Percentiles rank a stretch among this genome's conserved stretches.
These are phyloP conservation scores for Drosophila rufa DNA, from an alignment of 1,140 invertebrate species.

Conservation along the genomic window DNA sequence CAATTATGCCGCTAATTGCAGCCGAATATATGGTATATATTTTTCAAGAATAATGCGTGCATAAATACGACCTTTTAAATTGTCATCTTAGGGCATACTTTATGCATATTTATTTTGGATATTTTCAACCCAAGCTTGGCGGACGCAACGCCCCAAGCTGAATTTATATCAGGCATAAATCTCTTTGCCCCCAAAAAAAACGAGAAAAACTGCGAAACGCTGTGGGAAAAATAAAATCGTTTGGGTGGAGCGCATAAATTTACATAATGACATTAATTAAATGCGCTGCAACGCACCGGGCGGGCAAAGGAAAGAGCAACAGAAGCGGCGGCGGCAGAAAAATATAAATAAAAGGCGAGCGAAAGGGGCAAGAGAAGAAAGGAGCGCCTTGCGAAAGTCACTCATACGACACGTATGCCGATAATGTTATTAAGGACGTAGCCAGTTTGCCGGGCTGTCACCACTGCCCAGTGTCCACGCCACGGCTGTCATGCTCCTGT, in stretches of 20 bases:
- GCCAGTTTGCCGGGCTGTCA: constrained; percentile 53
- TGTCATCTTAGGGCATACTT: constrained; percentile 56
- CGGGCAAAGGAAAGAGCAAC: constrained; percentile 9
- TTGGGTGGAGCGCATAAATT: constrained; percentile 69
- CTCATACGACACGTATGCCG: constrained; percentile 74
- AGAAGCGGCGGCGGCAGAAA: constrained; percentile 6
- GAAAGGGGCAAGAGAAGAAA: background rate
- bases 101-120: constrained; percentile 51
- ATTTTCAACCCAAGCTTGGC: constrained; percentile 8
- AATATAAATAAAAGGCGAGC: constrained; percentile 8
- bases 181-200: constrained; percentile 37
- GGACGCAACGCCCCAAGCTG: constrained; percentile 23
- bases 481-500: constrained; percentile 25
- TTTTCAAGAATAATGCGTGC: constrained; percentile 29
- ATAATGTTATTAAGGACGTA: constrained; percentile 73
- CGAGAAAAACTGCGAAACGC: constrained; percentile 38
- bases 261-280: constrained; percentile 81
- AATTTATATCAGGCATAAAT: constrained; percentile 75
- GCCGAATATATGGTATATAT: constrained; percentile 21
- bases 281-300: constrained; percentile 56
- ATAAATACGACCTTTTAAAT: constrained; percentile 54
- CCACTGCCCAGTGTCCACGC: constrained; percentile 11
- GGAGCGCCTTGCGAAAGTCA: constrained; percentile 52
- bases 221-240: constrained; percentile 55
- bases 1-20: constrained; percentile 46